Conservation (phyloP, 2,888 invertebrate species). For the Pocota personata region DNA sequence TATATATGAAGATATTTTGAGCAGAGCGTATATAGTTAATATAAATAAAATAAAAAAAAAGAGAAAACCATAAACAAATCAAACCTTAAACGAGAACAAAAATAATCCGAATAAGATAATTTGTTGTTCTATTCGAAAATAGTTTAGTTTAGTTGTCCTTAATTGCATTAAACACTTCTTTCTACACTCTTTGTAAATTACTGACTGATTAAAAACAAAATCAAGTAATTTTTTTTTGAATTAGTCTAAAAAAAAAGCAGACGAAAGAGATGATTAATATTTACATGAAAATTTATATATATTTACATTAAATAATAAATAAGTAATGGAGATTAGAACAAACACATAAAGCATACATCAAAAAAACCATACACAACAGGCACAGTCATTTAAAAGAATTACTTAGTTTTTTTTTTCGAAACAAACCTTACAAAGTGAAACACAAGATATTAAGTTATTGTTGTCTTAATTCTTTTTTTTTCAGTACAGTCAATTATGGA, state of each 20-base stretch:
- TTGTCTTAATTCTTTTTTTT: conserved; percentile 39
- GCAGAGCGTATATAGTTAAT: conserved; percentile 74
- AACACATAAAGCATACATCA: conserved; percentile 67
- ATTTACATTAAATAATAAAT: conserved; percentile 68
- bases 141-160: conserved; percentile 31
- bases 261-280: conserved; percentile 54
- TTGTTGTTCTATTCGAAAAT: conserved; percentile 30
- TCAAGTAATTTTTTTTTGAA: conserved; percentile 36
- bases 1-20: conserved; percentile 76
- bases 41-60: conserved; percentile 57
- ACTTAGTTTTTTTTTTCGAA: conserved; percentile 49
- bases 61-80: conserved; percentile 61
- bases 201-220: conserved; percentile 59
- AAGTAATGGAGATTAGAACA: conserved; percentile 56
- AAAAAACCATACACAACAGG: conserved; percentile 41
- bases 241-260: conserved; percentile 38
- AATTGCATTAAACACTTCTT: conserved; percentile 56
- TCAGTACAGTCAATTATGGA: conserved; percentile 70
- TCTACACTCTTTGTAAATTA: conserved; percentile 53
- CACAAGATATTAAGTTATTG: conserved; percentile 30
- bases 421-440: conserved; percentile 3
- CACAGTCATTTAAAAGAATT: conserved; percentile 54
- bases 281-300: conserved; percentile 67
- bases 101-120: conserved; percentile 59
- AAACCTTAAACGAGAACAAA: conserved; percentile 43